Evolutionary conservation across 1,140 invertebrate genomes (phyloP), one percentile per base, ranked within the genome.

Genomic region (Trichogramma pretiosum): DNA sequence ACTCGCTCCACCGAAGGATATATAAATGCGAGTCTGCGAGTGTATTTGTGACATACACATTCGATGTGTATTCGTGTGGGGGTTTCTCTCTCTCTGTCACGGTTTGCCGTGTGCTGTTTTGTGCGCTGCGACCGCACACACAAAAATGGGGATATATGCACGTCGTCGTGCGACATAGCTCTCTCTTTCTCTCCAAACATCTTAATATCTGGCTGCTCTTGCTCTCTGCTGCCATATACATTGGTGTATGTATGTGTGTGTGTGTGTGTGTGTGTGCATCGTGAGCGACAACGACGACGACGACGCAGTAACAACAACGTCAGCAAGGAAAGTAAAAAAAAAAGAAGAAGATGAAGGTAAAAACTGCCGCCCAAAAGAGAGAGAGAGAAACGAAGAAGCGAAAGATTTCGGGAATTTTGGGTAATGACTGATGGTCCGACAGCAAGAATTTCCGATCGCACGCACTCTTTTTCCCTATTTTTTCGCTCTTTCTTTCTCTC

Each of bases 141-240:
- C n/a, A n/a, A n/a, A n/a, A n/a, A n/a, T n/a, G n/a, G n/a, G n/a
- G n/a, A n/a, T n/a, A n/a, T n/a, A n/a, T n/a, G n/a, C n/a, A n/a
- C n/a, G n/a, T n/a, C n/a, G n/a, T n/a, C n/a, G n/a, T n/a, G n/a
- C n/a, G n/a, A n/a, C n/a, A n/a, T n/a, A n/a, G n/a, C n/a, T n/a
- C n/a, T n/a, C n/a, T n/a, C 52, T 60, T 55, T 54, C 53, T 62
- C 53, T 54, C 34, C 52, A 61, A 64, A 62, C 59, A 60, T 61
- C 54, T 62, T 56, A 61, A 64, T 60, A 59, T 54, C 53, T n/a
- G n/a, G n/a, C n/a, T n/a, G 38, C 26, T 28, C 34, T 32, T 22
- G 21, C 19, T 39, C 42, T 26, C n/a, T 28, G 24, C 26, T 37
- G 18, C 36, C n/a, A n/a, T n/a, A n/a, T n/a, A n/a, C n/a, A n/a